Percentiles rank a stretch among this genome's conserved stretches.
Evolutionary conservation across 2,113 vertebrate species (phyloP).

Genomic region (Oriolus oriolus): DNA sequence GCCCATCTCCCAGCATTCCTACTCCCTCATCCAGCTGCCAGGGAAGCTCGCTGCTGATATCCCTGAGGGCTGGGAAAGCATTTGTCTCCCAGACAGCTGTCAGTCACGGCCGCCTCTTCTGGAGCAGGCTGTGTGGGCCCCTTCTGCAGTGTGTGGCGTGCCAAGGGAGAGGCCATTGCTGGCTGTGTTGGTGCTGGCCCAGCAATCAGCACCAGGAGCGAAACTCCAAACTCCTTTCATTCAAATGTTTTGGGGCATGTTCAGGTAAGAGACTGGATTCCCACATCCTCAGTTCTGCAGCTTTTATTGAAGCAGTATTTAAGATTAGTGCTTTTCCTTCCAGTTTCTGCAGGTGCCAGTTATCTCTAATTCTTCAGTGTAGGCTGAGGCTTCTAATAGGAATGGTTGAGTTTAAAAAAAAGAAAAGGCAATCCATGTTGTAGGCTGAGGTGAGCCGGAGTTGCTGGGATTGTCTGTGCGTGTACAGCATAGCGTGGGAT

Average conservation of each 20-base stretch:
- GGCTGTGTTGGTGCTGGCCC: not conserved
- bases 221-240: not conserved
- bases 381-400: constrained; percentile 15
- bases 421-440: not conserved
- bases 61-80: not conserved
- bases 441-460: not conserved
- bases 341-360: not conserved
- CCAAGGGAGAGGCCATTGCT: not conserved
- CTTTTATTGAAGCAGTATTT: not conserved
- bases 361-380: not conserved
- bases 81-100: not conserved
- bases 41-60: not conserved
- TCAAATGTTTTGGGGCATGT: not conserved
- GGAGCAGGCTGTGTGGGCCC: not conserved
- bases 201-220: accelerated
- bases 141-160: not conserved
- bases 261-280: not conserved
- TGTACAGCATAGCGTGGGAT: not conserved
- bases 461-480: not conserved
- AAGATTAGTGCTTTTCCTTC: not conserved
- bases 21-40: not conserved
- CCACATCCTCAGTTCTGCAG: not conserved
- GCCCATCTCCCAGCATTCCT: accelerated
- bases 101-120: not conserved
- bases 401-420: not conserved